Evolutionary conservation across 2,113 vertebrate genomes (phyloP), one percentile per base, ranked within the genome.

Genomic region (Vulpes vulpes): DNA sequence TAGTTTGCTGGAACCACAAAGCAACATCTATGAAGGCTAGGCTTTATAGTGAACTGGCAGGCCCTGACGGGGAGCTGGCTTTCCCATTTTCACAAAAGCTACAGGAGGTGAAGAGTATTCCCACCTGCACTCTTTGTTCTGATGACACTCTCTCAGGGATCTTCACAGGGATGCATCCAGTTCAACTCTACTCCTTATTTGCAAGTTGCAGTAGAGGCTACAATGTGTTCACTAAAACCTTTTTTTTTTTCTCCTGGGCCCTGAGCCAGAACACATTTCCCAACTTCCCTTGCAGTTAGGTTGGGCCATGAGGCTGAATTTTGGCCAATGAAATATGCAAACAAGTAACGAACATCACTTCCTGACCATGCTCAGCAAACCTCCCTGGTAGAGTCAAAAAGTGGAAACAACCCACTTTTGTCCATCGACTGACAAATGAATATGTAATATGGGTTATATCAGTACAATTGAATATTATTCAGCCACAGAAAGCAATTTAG

Each of bases 221-320:
- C 51, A 53, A n/a, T 53, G 35, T 91, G 16, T 35, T 88, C 79
- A 85, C 27, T 25, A 51, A 57, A 53, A 9, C 12, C 32, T 55
- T 65, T 67, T 38, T 62, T 57, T 69, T 55, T 38, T 38, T 38
- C 11, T 4, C n/a, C 89, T 57, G 17, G 32, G 16, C 65, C 69
- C 67, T 51, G 22, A 53, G 83, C 73, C 73, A 85, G 38, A 93
- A 27, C n/a, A 49, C 30, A 95, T 88, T 95, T 96, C 60, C 67
- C 87, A 93, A 53, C 49, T 91, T 96, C 74, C 43, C 43, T 59
- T 93, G 67, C 67, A 71, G 25, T 65, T 86, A 78, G 32, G 20
- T 71, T 65, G 35, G 71, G 57, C 57, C 51, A 53, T 0, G 32
- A 74, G 74, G 78, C 57, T 86, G 53, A 81, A 83, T 65, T 88